Evolutionary conservation across 1,140 invertebrate species (phyloP).

Genomic region (Brachionus koreanus): DNA sequence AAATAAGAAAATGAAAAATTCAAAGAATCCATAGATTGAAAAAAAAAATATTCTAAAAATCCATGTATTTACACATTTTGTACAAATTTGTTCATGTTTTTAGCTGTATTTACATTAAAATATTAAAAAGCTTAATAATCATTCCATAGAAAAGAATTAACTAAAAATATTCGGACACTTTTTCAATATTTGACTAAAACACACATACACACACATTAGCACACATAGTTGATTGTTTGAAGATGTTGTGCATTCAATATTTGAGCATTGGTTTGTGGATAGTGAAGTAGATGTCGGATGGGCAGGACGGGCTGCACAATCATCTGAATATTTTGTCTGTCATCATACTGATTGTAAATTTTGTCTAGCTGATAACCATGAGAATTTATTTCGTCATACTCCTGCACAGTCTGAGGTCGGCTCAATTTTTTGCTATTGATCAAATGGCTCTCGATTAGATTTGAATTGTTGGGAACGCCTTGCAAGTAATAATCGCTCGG

Average conservation of each 20-base stretch:
- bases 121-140: constrained; percentile 7
- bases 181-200: constrained; percentile 28
- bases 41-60: constrained; percentile 1
- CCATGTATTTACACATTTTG: constrained; percentile 31
- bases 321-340: neutral
- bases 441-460: constrained; percentile 10
- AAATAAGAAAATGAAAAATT: neutral
- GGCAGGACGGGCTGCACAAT: constrained; percentile 11
- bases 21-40: neutral
- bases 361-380: neutral
- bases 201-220: neutral
- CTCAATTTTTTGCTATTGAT: neutral
- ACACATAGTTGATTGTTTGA: neutral
- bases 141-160: constrained; percentile 27
- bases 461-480: neutral
- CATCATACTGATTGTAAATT: constrained; percentile 22
- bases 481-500: constrained; percentile 27
- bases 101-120: neutral
- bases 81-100: constrained; percentile 37
- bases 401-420: neutral
- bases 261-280: neutral
- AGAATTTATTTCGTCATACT: constrained; percentile 8
- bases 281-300: neutral
- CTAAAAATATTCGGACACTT: constrained; percentile 18
- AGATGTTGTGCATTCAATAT: constrained; percentile 5